Evolutionary conservation across 2,797 vertebrate genomes (phyloP).

Genomic region (Acestrorhynchus altus): DNA sequence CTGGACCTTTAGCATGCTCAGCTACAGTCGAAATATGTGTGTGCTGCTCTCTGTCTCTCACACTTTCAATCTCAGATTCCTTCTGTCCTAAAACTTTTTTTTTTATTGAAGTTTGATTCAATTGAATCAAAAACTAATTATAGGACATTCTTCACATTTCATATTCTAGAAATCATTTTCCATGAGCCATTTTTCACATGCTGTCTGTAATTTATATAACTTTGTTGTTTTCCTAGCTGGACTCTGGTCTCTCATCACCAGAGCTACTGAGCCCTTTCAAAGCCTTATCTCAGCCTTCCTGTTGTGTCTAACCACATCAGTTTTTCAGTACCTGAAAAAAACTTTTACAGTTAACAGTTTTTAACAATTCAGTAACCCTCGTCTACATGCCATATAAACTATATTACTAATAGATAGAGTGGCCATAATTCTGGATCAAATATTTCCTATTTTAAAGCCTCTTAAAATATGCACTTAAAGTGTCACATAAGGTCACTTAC

Average conservation of each 20-base stretch:
- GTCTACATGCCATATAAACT: background rate
- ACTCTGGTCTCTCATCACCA: conserved; percentile 16
- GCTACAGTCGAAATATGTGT: no score
- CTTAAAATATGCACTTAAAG: background rate
- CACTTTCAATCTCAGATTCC: no score
- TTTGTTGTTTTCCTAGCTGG: conserved; percentile 11
- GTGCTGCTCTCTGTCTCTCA: no score
- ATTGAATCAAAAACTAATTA: no score
- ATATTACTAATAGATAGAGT: background rate
- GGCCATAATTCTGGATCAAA: background rate
- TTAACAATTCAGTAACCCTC: background rate
- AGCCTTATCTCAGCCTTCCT: conserved; percentile 34
- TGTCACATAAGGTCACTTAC: background rate
- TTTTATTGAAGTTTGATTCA: no score
- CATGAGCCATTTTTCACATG: background rate
- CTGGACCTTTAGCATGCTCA: no score
- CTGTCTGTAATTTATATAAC: background rate
- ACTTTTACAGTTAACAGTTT: background rate
- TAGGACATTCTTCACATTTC: no score
- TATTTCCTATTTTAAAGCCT: background rate
- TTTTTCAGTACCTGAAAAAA: conserved; percentile 21
- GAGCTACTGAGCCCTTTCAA: background rate
- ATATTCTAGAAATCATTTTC: background rate
- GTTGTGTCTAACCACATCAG: conserved; percentile 39
- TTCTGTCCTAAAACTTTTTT: no score